Evolutionary conservation across 2,797 vertebrate species (phyloP), one percentile per base, ranked within the genome.

Genomic region (Chloroceryle amazona): DNA sequence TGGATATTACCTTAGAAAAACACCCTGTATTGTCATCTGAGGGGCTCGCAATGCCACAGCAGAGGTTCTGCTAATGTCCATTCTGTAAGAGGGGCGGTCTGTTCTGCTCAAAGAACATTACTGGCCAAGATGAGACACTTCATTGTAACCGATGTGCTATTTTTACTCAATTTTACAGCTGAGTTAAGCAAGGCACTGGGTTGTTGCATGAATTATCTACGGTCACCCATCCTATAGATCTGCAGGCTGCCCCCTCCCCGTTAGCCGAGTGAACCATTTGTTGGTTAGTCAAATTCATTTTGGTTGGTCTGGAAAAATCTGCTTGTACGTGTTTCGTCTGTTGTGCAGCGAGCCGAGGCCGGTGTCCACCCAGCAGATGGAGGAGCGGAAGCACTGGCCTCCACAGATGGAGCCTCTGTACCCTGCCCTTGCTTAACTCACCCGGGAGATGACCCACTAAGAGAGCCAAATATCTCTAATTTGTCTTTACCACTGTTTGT

Each of bases 361-460:
- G 5, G 44, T 96, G 97, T 97, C 97, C 96, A 97, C 90, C 97
- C 95, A 96, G 96, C 96, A 98, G 97, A 98, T 97, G 97, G 96
- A 93, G 84, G 86, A 97, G 91, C 2, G 58, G 71, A 61, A 95
- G 93, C 67, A 3, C 91, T 84, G 95, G 91, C 95, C 92, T 90
- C 95, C 26, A 1, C 97, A 98, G 97, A 97, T 98, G 97, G 97
- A 98, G 96, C 95, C 96, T 94, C 96, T 78, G 70, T 95, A 60
- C 96, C 75, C 78, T 97, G 97, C 96, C 96, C 96, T 95, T 87
- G 92, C 96, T 85, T 35, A 96, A 86, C 84, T 90, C 91, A 96
- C 97, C 73, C 5, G 71, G 95, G 94, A 97, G 96, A 94, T 84
- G 96, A 96, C 96, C 94, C 93, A 96, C 93, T 82, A 96, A 97